phyloP scores from a whole-genome alignment of 1,140 invertebrate species.

The Hycleus phaleratus region DNA sequence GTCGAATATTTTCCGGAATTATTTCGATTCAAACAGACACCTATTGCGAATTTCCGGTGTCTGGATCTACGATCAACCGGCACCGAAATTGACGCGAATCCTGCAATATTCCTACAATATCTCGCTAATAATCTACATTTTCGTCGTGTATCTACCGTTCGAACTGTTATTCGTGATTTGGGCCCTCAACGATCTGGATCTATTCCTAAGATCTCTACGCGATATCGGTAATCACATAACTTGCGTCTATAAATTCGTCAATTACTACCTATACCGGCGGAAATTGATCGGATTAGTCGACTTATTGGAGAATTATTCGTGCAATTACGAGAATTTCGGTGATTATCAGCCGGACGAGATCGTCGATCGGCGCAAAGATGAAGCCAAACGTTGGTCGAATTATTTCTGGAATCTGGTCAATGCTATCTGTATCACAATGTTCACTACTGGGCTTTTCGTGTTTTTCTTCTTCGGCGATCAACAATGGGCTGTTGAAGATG shows the following conservation, averaged over 20 bases:
- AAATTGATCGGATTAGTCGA: no score
- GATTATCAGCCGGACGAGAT: not conserved
- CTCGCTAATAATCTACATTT: no score
- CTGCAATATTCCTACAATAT: no score
- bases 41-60: no score
- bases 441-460: not conserved
- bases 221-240: conserved; percentile 5
- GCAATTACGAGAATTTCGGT: not conserved
- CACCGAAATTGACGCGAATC: no score
- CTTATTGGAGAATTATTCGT: not conserved
- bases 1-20: no score
- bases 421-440: conserved; percentile 5
- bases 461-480: not conserved
- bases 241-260: not conserved
- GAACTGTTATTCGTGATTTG: no score
- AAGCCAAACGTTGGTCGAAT: conserved; percentile 1
- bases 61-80: no score
- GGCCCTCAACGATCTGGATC: no score
- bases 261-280: not conserved
- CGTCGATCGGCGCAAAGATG: not conserved
- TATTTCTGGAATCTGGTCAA: conserved; percentile 1
- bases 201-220: not conserved
- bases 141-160: no score
- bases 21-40: no score
- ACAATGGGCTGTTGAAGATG: not conserved